Base-by-base conservation (phyloP, 1,140 invertebrate genomes). In the Drosophila kurseongensis region DNA sequence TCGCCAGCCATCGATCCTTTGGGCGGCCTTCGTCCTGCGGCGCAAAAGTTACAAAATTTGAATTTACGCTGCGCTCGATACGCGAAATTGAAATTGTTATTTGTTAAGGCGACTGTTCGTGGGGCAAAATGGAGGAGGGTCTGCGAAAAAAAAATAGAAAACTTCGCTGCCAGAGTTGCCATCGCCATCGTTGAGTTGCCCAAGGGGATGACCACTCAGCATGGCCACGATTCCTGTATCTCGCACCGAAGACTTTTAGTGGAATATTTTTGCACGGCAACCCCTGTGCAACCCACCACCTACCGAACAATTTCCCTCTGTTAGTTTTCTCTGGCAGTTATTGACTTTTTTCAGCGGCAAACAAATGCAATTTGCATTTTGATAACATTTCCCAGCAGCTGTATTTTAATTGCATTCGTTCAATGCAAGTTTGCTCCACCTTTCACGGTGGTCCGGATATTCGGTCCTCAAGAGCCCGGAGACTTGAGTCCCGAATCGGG, bases 1-100 rank as follows among this genome's bases (percentile, higher is more conserved):
- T 69, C 58, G 59, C 47, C 50, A 68, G 41, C 45, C 67, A 71
- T 58, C 68, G 68, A 72, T 69, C 61, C 73, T 79, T 63, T 29
- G 48, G 67, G 62, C 48, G n/a, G 29, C 29, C 52, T 32, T 57
- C 56, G 61, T 27, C 68, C 61, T 75, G 18, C 27, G 69, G 75
- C 60, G 27, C 13, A 54, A 13, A 66, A 77, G 59, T 57, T 58
- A 73, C 63, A 80, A 88, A 88, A 89, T 90, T 89, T 89, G 80
- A 84, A 89, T 89, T 78, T 89, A 80, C 66, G 76, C 84, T 78
- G 68, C 62, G 62, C 69, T 68, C 77, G 69, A 72, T 78, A 65
- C 84, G 80, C 84, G 72, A 89, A 89, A 89, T 89, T 89, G 84
- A 89, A 89, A 88, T 89, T 84, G 85, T 89, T 88, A 88, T 88